Conservation (phyloP, 1,140 invertebrate genomes). For the Tetramorium simillimum region DNA sequence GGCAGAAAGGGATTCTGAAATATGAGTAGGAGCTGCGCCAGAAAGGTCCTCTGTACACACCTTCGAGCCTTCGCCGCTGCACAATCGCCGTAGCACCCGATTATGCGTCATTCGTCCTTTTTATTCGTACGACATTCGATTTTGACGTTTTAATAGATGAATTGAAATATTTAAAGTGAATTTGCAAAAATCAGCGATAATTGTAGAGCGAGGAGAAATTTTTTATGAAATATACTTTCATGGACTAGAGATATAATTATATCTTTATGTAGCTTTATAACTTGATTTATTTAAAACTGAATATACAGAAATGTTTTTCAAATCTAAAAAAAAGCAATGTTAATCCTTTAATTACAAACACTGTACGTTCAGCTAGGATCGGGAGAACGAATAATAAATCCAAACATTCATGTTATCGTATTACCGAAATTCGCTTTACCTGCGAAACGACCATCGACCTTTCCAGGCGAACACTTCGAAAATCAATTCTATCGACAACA, state of each 20-base stretch:
- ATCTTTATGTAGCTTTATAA: neutral
- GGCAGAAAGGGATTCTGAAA: conserved; percentile 64
- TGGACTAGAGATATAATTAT: neutral
- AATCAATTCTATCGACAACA: conserved; percentile 39
- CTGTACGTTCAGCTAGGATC: neutral
- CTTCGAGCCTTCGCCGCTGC: conserved; percentile 18
- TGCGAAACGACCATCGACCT: conserved; percentile 17
- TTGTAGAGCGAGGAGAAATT: neutral
- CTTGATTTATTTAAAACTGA: neutral
- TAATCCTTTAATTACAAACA: neutral
- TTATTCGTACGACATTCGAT: neutral
- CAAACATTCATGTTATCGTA: neutral
- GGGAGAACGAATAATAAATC: neutral
- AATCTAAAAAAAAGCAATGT: neutral
- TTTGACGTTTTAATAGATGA: conserved; percentile 26
- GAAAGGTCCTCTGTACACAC: conserved; percentile 38
- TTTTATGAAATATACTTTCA: neutral
- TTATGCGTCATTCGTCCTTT: neutral
- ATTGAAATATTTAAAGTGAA: neutral
- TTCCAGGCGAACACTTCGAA: conserved; percentile 20
- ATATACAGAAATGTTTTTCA: no score
- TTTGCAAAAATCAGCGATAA: neutral
- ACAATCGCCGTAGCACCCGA: neutral
- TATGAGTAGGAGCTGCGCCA: conserved; percentile 61
- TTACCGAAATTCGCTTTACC: conserved; percentile 15